These are phyloP conservation scores for Leptodactylus fallax DNA, from an alignment of 2,797 vertebrate genomes.

Conservation along the genomic window DNA sequence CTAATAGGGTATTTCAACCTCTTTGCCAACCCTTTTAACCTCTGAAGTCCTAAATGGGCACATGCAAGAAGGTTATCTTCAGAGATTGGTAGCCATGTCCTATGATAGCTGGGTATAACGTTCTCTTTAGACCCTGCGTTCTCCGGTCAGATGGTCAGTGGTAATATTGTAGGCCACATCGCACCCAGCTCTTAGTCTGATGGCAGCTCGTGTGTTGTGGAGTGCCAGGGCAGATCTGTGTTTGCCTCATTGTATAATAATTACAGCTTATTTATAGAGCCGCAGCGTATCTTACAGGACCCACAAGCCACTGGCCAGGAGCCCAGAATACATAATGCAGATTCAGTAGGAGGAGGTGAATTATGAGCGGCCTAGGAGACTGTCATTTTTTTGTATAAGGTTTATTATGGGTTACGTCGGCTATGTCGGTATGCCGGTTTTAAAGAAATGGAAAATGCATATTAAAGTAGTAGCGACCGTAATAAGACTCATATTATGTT, in stretches of 20 bases:
- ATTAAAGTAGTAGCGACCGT: too few relatives aligned
- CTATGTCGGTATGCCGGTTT: background rate
- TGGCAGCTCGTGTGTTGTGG: background rate
- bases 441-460: too few relatives aligned
- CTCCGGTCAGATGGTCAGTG: too few relatives aligned
- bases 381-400: background rate
- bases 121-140: too few relatives aligned
- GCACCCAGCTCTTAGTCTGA: background rate
- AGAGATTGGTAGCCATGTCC: too few relatives aligned
- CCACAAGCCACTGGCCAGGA: background rate
- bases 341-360: background rate
- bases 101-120: too few relatives aligned
- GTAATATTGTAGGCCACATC: too few relatives aligned
- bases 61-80: too few relatives aligned
- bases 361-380: background rate
- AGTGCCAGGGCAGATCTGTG: background rate
- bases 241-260: background rate
- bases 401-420: background rate
- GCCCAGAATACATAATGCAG: background rate
- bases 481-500: too few relatives aligned
- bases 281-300: background rate
- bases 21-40: too few relatives aligned
- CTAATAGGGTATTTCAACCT: too few relatives aligned
- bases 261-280: background rate
- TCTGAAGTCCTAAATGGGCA: too few relatives aligned